These are phyloP conservation scores for Gryllus longicercus DNA, from an alignment of 2,888 invertebrate genomes.

Conservation along the genomic window DNA sequence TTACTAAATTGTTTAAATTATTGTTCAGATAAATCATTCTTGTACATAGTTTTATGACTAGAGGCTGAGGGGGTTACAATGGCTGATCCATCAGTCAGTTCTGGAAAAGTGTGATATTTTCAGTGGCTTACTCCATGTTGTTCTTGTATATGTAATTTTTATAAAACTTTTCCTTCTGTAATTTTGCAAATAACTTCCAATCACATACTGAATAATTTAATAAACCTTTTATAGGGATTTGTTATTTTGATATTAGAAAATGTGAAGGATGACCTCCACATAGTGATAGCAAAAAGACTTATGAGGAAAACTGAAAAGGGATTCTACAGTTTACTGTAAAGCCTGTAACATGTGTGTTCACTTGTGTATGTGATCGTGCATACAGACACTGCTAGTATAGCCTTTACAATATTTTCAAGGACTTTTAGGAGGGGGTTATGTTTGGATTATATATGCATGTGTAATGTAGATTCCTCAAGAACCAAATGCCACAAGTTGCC, in stretches of 20 bases:
- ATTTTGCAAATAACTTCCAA: not conserved
- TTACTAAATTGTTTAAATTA: too few relatives aligned
- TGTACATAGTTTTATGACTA: too few relatives aligned
- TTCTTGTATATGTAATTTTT: not conserved
- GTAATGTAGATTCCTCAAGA: not conserved
- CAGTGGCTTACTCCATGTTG: conserved; percentile 5
- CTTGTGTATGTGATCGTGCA: not conserved
- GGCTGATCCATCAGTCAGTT: too few relatives aligned
- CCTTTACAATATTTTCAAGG: conserved; percentile 6
- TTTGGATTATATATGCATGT: conserved; percentile 10
- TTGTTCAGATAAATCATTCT: too few relatives aligned
- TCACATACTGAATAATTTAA: not conserved
- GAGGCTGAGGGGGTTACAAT: too few relatives aligned
- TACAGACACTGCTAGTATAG: not conserved
- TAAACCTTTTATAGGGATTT: not conserved
- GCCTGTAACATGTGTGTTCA: not conserved
- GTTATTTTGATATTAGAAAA: conserved; percentile 8
- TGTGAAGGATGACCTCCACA: not conserved
- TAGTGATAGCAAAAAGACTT: not conserved
- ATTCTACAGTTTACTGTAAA: not conserved
- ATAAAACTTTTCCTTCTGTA: not conserved
- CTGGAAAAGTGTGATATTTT: not conserved
- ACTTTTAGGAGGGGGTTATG: conserved; percentile 3
- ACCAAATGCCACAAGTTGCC: conserved; percentile 1
- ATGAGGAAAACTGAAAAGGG: not conserved